Percentiles rank a stretch among this genome's conserved stretches.
phyloP scores from a whole-genome alignment of 2,113 vertebrate genomes.

The Cyanoliseus patagonus region DNA sequence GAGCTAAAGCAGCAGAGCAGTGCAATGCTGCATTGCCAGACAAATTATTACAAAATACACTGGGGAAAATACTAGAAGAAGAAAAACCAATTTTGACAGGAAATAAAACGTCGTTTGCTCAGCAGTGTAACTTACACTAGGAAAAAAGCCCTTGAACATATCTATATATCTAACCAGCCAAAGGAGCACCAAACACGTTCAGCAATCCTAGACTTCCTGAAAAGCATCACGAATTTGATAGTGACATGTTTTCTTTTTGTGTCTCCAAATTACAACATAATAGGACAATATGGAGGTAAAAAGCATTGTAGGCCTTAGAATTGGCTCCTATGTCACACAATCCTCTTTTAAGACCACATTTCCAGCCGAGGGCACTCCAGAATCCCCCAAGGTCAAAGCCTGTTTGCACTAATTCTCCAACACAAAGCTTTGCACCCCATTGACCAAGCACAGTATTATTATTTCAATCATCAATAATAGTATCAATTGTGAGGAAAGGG shows the following conservation, averaged over 20 bases:
- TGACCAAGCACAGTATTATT: not conserved
- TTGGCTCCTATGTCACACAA: not conserved
- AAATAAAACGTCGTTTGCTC: not conserved
- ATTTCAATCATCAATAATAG: not conserved
- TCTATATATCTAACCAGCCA: not conserved
- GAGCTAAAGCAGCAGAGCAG: not conserved
- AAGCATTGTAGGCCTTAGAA: not conserved
- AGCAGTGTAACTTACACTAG: not conserved
- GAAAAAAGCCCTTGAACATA: not conserved
- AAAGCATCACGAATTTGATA: not conserved
- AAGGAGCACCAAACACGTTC: not conserved
- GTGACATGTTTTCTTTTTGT: not conserved
- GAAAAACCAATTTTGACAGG: not conserved
- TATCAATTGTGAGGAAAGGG: not conserved
- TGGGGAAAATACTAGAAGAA: not conserved
- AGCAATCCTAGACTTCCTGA: not conserved
- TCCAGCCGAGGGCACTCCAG: not conserved
- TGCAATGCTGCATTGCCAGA: not conserved
- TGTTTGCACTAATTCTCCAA: not conserved
- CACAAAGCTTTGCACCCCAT: not conserved
- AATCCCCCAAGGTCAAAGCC: not conserved
- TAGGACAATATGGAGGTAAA: accelerated
- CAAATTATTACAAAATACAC: not conserved
- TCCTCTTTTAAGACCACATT: not conserved
- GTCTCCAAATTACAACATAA: not conserved